A percentile compares a stretch with the other conserved stretches of the same genome.
Evolutionary conservation across 2,888 invertebrate genomes (phyloP).

Genomic region (Lepidocyrtinus sp.): DNA sequence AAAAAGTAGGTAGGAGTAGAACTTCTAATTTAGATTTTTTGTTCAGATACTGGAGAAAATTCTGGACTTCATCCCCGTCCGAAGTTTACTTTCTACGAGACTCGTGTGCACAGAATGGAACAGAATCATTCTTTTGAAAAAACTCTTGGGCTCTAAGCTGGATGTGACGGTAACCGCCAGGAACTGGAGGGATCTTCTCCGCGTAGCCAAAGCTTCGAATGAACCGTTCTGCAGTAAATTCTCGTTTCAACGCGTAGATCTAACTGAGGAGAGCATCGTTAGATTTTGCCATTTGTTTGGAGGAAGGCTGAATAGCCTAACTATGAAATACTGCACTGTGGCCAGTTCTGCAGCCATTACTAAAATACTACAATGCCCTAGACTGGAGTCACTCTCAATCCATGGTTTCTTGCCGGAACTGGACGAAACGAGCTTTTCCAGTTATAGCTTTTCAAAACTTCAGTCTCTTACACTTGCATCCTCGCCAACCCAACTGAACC

Average conservation of each 20-base stretch:
- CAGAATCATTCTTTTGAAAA: constrained; percentile 36
- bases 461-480: constrained; percentile 30
- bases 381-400: constrained; percentile 47
- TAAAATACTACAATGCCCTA: constrained; percentile 28
- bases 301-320: constrained; percentile 31
- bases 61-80: constrained; percentile 38
- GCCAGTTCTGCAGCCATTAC: constrained; percentile 35
- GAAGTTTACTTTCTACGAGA: constrained; percentile 43
- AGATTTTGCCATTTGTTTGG: constrained; percentile 46
- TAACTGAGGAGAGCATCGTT: constrained; percentile 37
- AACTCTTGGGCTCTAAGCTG: constrained; percentile 47
- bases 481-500: constrained; percentile 48
- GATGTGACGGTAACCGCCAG: constrained; percentile 33
- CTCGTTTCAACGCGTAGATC: constrained; percentile 38
- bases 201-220: constrained; percentile 12
- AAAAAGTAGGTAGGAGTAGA: neutral
- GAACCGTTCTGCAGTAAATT: constrained; percentile 54
- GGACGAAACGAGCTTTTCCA: constrained; percentile 31
- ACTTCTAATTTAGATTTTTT: neutral
- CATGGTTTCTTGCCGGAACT: constrained; percentile 48
- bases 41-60: constrained; percentile 61
- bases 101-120: constrained; percentile 57
- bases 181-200: constrained; percentile 42
- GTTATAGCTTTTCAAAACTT: constrained; percentile 37
- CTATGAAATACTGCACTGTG: constrained; percentile 47